Evolutionary conservation across 2,888 invertebrate genomes (phyloP).

Genomic region (Athalia cordata): DNA sequence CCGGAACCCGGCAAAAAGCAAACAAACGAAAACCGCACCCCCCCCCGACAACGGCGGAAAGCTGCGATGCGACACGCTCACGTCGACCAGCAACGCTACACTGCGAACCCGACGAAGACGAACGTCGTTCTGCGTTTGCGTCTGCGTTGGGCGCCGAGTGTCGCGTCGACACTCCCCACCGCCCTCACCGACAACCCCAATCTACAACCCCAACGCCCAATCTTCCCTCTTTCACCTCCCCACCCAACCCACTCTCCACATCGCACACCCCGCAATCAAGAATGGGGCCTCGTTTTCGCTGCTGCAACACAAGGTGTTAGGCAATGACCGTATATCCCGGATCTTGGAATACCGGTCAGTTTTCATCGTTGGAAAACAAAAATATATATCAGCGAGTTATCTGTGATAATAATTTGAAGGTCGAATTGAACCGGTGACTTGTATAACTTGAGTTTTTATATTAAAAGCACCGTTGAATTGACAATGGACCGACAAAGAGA

Average conservation of each 20-base stretch:
- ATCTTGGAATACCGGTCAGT: background rate
- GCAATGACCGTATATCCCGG: slow-evolving; percentile 19
- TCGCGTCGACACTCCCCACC: slow-evolving; percentile 21
- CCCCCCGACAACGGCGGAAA: slow-evolving; percentile 19
- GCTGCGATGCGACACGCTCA: slow-evolving; percentile 48
- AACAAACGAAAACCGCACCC: slow-evolving; percentile 41
- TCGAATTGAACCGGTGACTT: no score
- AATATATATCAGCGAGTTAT: no score
- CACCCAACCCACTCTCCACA: no score
- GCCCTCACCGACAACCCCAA: background rate
- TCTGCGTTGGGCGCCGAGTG: slow-evolving; percentile 47
- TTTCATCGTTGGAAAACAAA: no score
- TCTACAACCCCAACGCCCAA: background rate
- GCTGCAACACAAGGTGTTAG: slow-evolving; percentile 32
- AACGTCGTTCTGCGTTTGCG: slow-evolving; percentile 55
- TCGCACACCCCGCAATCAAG: slow-evolving; percentile 19
- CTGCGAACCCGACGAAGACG: slow-evolving; percentile 60
- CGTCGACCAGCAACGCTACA: slow-evolving; percentile 66
- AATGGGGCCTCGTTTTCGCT: slow-evolving; percentile 36
- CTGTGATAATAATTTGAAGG: no score
- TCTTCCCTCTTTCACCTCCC: background rate
- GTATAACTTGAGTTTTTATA: no score
- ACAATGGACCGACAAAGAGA: no score
- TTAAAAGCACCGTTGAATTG: no score
- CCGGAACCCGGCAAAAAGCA: slow-evolving; percentile 49